Evolutionary conservation across 2,797 vertebrate genomes (phyloP).

Genomic region (Spinus olivaceus): DNA sequence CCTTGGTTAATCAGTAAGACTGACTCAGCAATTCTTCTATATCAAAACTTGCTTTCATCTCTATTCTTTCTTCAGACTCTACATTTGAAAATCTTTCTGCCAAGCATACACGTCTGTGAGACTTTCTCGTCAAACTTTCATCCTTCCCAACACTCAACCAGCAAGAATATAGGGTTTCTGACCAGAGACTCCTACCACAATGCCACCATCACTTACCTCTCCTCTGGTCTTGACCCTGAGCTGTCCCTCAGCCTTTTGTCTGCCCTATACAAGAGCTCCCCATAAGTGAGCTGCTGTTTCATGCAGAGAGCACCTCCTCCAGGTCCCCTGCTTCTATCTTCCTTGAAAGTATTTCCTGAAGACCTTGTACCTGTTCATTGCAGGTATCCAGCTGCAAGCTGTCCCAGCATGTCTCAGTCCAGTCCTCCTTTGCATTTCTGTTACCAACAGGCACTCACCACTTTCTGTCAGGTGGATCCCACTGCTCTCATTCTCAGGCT

Average conservation of each 20-base stretch:
- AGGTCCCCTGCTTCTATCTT: not conserved
- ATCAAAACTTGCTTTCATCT: too few relatives aligned
- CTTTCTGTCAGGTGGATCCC: not conserved
- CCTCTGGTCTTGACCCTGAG: not conserved
- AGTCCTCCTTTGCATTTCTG: not conserved
- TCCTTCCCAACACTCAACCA: not conserved
- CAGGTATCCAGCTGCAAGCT: not conserved
- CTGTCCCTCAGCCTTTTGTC: not conserved
- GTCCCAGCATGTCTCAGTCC: not conserved
- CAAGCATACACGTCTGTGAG: too few relatives aligned
- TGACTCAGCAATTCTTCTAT: too few relatives aligned
- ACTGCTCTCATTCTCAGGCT: not conserved
- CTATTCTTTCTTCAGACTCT: too few relatives aligned
- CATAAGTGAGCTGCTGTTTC: not conserved
- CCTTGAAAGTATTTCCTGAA: not conserved
- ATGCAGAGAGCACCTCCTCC: not conserved
- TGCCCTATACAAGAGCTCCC: not conserved
- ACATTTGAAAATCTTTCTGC: too few relatives aligned
- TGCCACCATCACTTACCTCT: not conserved
- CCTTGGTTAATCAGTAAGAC: too few relatives aligned
- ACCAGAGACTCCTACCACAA: not conserved
- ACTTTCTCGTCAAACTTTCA: too few relatives aligned
- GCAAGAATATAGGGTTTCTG: accelerated
- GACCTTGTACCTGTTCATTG: not conserved
- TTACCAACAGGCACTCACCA: not conserved